Percentiles rank a stretch among this genome's conserved stretches.
Conservation (phyloP, 2,888 invertebrate species). For the Calameuta filiformis region DNA sequence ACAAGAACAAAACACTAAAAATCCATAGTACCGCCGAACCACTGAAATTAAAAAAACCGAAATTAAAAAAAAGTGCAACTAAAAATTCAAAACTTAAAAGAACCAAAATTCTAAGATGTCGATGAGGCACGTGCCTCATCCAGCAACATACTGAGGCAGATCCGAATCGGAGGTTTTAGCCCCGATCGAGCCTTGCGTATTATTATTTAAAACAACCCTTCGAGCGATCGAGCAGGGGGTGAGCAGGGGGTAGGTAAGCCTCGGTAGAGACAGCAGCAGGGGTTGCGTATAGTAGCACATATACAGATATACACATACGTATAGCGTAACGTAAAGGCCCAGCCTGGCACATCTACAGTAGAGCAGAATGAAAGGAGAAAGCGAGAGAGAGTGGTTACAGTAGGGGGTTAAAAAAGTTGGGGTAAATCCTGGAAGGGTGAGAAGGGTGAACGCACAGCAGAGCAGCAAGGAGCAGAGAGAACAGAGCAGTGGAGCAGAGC, state of each 20-base stretch:
- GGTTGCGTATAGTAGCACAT: slow-evolving; percentile 12
- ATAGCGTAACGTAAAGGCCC: not conserved
- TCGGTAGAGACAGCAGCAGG: slow-evolving; percentile 23
- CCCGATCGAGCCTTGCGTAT: slow-evolving; percentile 43
- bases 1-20: too few species aligned
- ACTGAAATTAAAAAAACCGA: too few species aligned
- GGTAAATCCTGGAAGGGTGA: slow-evolving; percentile 31
- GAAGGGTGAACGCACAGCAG: slow-evolving; percentile 48
- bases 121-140: slow-evolving; percentile 9
- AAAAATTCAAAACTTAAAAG: too few species aligned
- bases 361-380: slow-evolving; percentile 23
- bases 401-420: slow-evolving; percentile 36
- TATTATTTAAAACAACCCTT: slow-evolving; percentile 65
- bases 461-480: too few species aligned
- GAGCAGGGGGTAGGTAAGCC: slow-evolving; percentile 33
- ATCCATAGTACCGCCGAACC: too few species aligned
- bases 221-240: slow-evolving; percentile 44
- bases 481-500: too few species aligned
- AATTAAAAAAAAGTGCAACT: too few species aligned
- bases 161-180: not conserved
- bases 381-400: slow-evolving; percentile 18
- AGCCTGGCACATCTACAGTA: slow-evolving; percentile 1
- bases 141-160: slow-evolving; percentile 10
- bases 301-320: not conserved
- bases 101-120: too few species aligned